Base-by-base conservation (phyloP, 2,888 invertebrate species). In the Zaprionus lineosus region DNA sequence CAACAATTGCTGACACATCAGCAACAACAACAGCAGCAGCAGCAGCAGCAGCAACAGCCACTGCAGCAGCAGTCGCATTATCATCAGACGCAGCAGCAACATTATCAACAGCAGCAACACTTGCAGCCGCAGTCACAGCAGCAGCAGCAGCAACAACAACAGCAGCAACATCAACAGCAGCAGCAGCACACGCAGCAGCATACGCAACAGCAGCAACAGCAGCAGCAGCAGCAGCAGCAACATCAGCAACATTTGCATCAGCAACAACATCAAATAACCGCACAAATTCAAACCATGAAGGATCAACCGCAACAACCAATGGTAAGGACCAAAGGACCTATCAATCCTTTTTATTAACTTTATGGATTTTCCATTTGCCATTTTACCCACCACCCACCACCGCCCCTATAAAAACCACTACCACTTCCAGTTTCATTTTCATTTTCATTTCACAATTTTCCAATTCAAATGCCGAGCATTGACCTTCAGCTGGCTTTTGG, bases 301-400 rank as follows among this genome's bases (percentile, higher is more conserved):
- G 90, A 90, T 87, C 90, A 90, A 87, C 90, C 89, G 58, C 90
- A 90, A 72, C 90, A 90, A 76, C 90, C 90, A 28, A 90, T 90
- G 90, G 90, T 90, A 61, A 88, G 89, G 84, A 4, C 9, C n/a
- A 24, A n/a, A n/a, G 24, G 8, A 24, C 6, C 24, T 7, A 6
- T 1, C 9, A 26, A 37, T n/a, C n/a, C n/a, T n/a, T n/a, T n/a
- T n/a, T n/a, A n/a, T n/a, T n/a, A n/a, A n/a, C n/a, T n/a, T n/a
- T n/a, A n/a, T 26, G 7, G 6, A 21, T 36, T 8, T 19, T 16
- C 21, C 29, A 26, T 34, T 34, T 44, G 12, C 28, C 53, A n/a
- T 41, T 26, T 37, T n/a, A n/a, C n/a, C n/a, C n/a, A n/a, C n/a
- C n/a, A n/a, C n/a, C n/a, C n/a, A n/a, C n/a, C n/a, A n/a, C n/a